Base-by-base conservation (phyloP, 2,888 invertebrate species). In the Zootermopsis nevadensis region DNA sequence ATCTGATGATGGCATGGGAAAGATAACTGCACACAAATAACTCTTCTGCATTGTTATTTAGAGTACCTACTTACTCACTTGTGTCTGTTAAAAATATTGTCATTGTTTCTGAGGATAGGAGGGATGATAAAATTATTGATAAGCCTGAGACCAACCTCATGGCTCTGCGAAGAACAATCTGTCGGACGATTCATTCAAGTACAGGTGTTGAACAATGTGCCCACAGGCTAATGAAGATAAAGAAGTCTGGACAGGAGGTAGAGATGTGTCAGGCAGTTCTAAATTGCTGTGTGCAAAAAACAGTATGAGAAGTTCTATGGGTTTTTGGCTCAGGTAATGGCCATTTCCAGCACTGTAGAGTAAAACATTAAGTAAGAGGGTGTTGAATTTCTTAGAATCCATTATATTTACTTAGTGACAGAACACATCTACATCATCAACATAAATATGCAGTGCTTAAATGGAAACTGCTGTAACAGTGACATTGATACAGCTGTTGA, bases 181-280 rank as follows among this genome's bases (percentile, higher is more conserved):
- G 99, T 89, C 90, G 99, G 84, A 99, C 99, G 0, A 98, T 99
- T 84, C 98, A 99, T 89, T 99, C 99, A 0, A 99, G 98, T 91
- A 94, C 99, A 86, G 98, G 99, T 89, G 99, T 97, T 90, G 99
- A 99, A 89, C 99, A 99, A 91, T 99, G 99, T 89, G 98, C 98
- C 2, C 99, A 99, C 89, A 99, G 99, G 89, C 91, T 99, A 2
- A 94, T 99, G 92, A 99, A 98, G 90, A 96, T 99, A 96, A 96
- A 99, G 86, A 98, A 98, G 89, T 98, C 98, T 0, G 98, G 98
- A 0, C 98, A 99, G 89, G 98, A 99, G 90, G 94, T 96, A 42
- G 99, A 99, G 89, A 91, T 99, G 15, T 99, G 99, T 87, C 97
- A 99, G 90, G 99, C 99, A 99, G 98, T 99, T 86, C 91, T 97